Percentiles rank a stretch among this genome's conserved stretches.
These are phyloP conservation scores for Linyphia triangularis DNA, from an alignment of 2,888 invertebrate genomes.

Conservation along the genomic window DNA sequence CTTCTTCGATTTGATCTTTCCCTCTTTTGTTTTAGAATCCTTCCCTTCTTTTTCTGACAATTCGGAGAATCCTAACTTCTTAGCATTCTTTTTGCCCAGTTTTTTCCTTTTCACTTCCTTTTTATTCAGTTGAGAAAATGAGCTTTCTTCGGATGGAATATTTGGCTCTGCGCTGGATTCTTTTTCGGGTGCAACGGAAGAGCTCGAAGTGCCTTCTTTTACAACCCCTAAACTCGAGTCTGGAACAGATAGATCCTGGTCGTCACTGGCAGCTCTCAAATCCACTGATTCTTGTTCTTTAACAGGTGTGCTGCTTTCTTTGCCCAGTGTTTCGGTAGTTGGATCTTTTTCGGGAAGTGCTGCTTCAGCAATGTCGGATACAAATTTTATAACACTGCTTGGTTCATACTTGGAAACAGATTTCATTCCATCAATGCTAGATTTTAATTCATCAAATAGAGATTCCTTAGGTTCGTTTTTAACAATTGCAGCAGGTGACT, in stretches of 20 bases:
- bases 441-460: slow-evolving; percentile 32
- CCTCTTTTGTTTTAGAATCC: slow-evolving; percentile 40
- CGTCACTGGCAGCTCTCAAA: neutral
- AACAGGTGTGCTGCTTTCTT: neutral
- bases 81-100: slow-evolving; percentile 64
- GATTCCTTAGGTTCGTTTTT: slow-evolving; percentile 26
- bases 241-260: neutral
- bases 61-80: slow-evolving; percentile 44
- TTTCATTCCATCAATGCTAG: slow-evolving; percentile 3
- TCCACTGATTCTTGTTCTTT: neutral
- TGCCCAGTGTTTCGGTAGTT: neutral
- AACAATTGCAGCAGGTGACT: neutral
- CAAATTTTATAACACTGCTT: slow-evolving; percentile 52
- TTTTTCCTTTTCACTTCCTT: slow-evolving; percentile 66
- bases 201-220: neutral
- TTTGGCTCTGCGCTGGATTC: slow-evolving; percentile 10
- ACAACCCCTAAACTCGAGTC: neutral
- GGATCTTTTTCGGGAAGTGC: neutral
- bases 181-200: neutral
- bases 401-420: slow-evolving; percentile 7
- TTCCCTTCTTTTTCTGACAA: slow-evolving; percentile 46
- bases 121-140: slow-evolving; percentile 8
- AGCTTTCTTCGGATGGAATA: neutral
- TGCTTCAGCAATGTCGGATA: neutral
- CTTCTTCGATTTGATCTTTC: slow-evolving; percentile 68